Evolutionary conservation across 2,797 vertebrate genomes (phyloP), one percentile per base, ranked within the genome.

Genomic region (Malurus splendens): DNA sequence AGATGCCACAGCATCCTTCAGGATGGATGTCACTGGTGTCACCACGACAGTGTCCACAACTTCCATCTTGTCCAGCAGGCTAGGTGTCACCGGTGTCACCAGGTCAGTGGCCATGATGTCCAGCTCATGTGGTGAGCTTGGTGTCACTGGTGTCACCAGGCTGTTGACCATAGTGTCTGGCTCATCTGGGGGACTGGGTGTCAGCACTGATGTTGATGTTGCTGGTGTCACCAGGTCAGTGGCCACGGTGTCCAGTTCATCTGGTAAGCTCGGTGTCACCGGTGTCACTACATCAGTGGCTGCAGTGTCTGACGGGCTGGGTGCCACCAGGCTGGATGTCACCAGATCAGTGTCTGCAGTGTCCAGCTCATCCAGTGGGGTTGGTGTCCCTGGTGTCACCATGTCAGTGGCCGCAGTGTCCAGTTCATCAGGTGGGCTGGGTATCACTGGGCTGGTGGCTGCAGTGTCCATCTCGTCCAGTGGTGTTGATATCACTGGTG

Each of bases 91-190:
- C 0, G 6, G 9, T 8, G 76, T 27, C 79, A 59, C 72, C 15
- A 4, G 27, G 5, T 28, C 14, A 1, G 30, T 3, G 13, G 22
- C 32, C 0, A 1, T 2, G 0, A 7, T 1, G 7, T 10, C 50
- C 2, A 7, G 27, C 7, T 41, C 71, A 10, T 22, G 1, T 2
- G 6, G 7, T 0, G 2, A 18, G 42, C n/a, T 73, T 0, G 30
- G 16, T 3, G 20, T 14, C 47, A 59, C 39, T 1, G 3, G 9
- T 20, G 52, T 3, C 14, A 20, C 39, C 38, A 5, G 22, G 6
- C 32, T 2, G 0, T 41, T 12, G n/a, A 50, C 28, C 12, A 6
- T 0, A 0, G 23, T 15, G 7, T 47, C 45, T 0, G 0, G 47
- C 18, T 52, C 52, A 1, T 30, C 44, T 3, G 1, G 10, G 0